These are phyloP conservation scores for Pangasius mekongensis DNA, from an alignment of 2,797 vertebrate species.

Conservation along the genomic window DNA sequence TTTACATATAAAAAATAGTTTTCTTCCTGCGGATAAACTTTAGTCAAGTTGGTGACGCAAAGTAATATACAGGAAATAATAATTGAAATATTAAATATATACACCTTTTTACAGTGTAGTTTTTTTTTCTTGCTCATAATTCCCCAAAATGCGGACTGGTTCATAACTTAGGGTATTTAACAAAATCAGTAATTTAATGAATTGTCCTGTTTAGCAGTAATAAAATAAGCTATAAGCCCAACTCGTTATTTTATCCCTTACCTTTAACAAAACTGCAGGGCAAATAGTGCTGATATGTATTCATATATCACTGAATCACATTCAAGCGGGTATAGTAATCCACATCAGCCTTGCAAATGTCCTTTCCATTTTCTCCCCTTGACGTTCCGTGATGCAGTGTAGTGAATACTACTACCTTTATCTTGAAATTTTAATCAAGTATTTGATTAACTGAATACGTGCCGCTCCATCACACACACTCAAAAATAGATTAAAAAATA, in stretches of 20 bases:
- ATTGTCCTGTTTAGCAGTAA: neutral
- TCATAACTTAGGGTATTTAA: neutral
- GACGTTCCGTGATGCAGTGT: neutral
- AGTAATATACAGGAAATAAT: neutral
- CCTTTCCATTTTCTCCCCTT: neutral
- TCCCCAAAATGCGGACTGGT: neutral
- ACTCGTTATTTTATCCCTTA: neutral
- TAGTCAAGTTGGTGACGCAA: neutral
- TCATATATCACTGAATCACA: neutral
- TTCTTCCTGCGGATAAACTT: neutral
- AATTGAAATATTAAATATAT: neutral
- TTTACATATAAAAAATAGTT: neutral
- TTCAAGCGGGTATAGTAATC: neutral
- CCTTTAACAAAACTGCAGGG: neutral
- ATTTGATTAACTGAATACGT: neutral
- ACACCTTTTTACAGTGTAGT: neutral
- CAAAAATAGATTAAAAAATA: neutral
- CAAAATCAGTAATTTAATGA: neutral
- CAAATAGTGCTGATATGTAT: neutral
- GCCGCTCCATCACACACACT: neutral
- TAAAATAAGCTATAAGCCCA: neutral
- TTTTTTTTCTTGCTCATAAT: neutral
- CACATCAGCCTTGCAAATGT: neutral
- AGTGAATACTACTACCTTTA: neutral
- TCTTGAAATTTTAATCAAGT: neutral